These are phyloP conservation scores for Pemphigus obesinymphae DNA, from an alignment of 1,140 invertebrate species.

Conservation along the genomic window DNA sequence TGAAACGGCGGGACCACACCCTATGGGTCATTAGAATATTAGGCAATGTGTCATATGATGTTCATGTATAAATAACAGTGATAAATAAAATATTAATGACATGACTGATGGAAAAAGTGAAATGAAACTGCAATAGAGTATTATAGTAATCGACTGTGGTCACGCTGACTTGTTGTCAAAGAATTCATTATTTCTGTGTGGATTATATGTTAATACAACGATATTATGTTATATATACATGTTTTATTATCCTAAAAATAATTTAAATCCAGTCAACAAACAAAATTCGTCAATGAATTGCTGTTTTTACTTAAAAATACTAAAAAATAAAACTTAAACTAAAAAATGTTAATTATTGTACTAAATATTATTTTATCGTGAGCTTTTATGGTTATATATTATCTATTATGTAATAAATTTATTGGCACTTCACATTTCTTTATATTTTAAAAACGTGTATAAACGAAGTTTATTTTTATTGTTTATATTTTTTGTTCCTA, in stretches of 20 bases:
- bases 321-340: background rate
- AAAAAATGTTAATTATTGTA: background rate
- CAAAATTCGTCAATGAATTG: background rate
- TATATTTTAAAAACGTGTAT: background rate
- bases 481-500: background rate
- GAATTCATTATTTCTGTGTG: conserved; percentile 8
- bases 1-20: conserved; percentile 20
- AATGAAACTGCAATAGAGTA: conserved; percentile 18
- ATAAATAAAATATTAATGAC: conserved; percentile 40
- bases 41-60: conserved; percentile 36
- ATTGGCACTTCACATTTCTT: background rate
- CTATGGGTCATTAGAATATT: conserved; percentile 38
- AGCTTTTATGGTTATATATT: too few species aligned
- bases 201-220: conserved; percentile 1
- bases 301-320: background rate
- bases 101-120: conserved; percentile 24
- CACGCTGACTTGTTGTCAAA: conserved; percentile 40
- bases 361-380: background rate
- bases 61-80: conserved; percentile 36
- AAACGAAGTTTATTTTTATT: background rate
- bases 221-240: background rate
- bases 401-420: background rate
- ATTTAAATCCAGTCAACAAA: background rate
- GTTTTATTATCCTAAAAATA: background rate
- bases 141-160: conserved; percentile 38